Evolutionary conservation across 1,140 invertebrate species (phyloP).

Genomic region (Gryon sp.): DNA sequence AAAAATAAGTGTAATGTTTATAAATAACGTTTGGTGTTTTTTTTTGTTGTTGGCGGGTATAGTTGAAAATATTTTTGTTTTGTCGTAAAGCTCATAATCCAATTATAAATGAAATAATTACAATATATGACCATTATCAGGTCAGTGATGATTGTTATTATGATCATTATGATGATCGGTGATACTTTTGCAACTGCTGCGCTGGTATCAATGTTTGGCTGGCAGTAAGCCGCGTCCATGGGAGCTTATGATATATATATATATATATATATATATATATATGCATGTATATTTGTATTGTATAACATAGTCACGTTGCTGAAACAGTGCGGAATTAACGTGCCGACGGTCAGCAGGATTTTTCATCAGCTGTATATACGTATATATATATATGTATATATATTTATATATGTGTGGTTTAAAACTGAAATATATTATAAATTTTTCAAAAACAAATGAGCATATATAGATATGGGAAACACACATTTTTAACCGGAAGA

Average conservation of each 20-base stretch:
- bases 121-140: conserved; percentile 15
- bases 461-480: too few relatives aligned
- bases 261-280: too few relatives aligned
- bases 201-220: conserved; percentile 28
- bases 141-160: conserved; percentile 24
- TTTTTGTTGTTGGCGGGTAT: too few relatives aligned
- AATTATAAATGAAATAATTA: conserved; percentile 32
- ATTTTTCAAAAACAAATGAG: too few relatives aligned
- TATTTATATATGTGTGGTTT: too few relatives aligned
- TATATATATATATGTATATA: too few relatives aligned
- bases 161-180: conserved; percentile 5
- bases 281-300: conserved; percentile 55
- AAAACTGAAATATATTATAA: conserved; percentile 46
- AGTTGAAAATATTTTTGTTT: too few relatives aligned
- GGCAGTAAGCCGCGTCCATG: conserved; percentile 26
- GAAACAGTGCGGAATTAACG: conserved; percentile 55
- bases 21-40: too few relatives aligned
- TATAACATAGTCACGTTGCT: conserved; percentile 48
- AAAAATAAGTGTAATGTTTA: too few relatives aligned
- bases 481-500: too few relatives aligned
- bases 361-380: conserved; percentile 36
- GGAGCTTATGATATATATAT: conserved; percentile 50
- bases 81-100: conserved; percentile 29
- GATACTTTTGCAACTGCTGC: conserved; percentile 25
- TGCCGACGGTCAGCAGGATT: conserved; percentile 48